Evolutionary conservation across 2,113 vertebrate genomes (phyloP).

Genomic region (Campylorhamphus procurvoides): DNA sequence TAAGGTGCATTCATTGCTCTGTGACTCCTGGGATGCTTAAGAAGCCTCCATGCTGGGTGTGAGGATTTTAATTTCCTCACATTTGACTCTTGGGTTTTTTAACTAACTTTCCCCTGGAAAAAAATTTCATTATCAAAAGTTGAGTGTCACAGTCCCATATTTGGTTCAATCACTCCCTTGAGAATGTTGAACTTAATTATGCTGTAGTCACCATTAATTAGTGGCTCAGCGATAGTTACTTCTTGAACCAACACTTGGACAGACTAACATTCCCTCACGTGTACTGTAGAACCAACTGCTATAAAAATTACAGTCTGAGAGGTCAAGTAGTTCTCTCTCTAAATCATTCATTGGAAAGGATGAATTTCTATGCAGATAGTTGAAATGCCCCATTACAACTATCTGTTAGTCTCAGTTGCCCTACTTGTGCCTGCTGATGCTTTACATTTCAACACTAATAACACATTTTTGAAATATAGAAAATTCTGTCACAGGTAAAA

Average conservation of each 20-base stretch:
- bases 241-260: conserved; percentile 50
- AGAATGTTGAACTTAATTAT: conserved; percentile 57
- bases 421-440: background rate
- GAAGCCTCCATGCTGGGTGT: conserved; percentile 66
- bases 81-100: conserved; percentile 43
- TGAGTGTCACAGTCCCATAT: conserved; percentile 46
- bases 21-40: conserved; percentile 62
- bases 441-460: conserved; percentile 22
- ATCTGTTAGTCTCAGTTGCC: conserved; percentile 13
- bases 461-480: background rate
- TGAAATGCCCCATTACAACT: background rate
- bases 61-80: conserved; percentile 71
- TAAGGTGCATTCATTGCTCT: conserved; percentile 62
- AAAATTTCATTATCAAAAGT: conserved; percentile 58
- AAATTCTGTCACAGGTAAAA: conserved; percentile 43
- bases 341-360: conserved; percentile 4
- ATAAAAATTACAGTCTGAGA: conserved; percentile 37
- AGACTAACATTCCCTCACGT: conserved; percentile 22
- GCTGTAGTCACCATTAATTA: conserved; percentile 58
- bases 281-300: conserved; percentile 38
- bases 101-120: conserved; percentile 43
- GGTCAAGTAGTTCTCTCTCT: conserved; percentile 31
- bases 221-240: background rate
- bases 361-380: conserved; percentile 31
- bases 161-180: conserved; percentile 57